Evolutionary conservation across 2,797 vertebrate species (phyloP).

Genomic region (Clarias pachynema): DNA sequence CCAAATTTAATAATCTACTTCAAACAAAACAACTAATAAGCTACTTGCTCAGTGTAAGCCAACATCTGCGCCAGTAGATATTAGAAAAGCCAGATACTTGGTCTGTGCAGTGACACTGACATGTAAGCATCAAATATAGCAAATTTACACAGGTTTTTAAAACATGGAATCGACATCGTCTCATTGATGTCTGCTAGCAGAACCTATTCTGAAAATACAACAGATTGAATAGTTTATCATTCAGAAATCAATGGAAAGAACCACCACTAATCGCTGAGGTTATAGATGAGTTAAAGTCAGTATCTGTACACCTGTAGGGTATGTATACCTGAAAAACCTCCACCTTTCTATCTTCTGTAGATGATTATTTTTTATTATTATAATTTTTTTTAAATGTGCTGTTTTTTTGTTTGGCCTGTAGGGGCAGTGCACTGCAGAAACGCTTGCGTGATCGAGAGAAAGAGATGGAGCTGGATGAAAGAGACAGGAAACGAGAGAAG

Average conservation of each 20-base stretch:
- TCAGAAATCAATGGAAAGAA: not conserved
- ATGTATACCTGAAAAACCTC: not conserved
- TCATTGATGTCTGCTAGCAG: not conserved
- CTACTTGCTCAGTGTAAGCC: too few relatives aligned
- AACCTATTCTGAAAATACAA: not conserved
- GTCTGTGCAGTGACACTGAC: not conserved
- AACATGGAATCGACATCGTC: not conserved
- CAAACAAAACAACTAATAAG: too few relatives aligned
- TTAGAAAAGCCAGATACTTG: too few relatives aligned
- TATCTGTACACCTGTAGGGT: not conserved
- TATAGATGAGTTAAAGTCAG: not conserved
- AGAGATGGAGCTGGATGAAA: conserved; percentile 96
- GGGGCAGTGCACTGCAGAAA: conserved; percentile 98
- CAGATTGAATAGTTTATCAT: not conserved
- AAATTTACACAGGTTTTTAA: not conserved
- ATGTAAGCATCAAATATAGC: not conserved
- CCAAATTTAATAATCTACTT: too few relatives aligned
- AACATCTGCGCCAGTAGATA: too few relatives aligned
- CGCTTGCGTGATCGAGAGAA: conserved; percentile 95
- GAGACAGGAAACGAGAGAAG: conserved; percentile 97
- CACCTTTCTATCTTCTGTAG: not conserved
- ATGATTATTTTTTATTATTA: not conserved
- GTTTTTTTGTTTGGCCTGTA: conserved; percentile 69
- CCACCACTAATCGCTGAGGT: not conserved
- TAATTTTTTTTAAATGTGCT: conserved; percentile 13